Evolutionary conservation across 2,888 invertebrate species (phyloP), one percentile per base, ranked within the genome.

Genomic region (Cancer borealis): DNA sequence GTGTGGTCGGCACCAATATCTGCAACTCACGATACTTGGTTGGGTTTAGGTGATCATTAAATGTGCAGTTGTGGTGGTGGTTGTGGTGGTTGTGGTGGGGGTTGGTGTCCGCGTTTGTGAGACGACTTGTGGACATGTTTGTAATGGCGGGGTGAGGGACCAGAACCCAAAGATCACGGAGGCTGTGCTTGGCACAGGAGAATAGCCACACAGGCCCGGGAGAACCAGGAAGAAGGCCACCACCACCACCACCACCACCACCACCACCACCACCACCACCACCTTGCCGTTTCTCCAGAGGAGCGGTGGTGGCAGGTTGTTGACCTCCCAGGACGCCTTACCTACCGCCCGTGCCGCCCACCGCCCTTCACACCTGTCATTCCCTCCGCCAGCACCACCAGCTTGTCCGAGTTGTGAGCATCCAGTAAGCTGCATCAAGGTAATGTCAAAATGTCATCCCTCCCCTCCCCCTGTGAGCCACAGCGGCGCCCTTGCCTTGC

Each of bases 261-360:
- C 91, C n/a, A 49, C 92, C 92, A 92, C 92, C 92, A 84, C 92
- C 92, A 93, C 92, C 92, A 84, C 92, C 92, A 93, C 91, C 93
- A 93, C 93, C 93, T 93, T 84, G 90, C 93, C 93, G 93, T 93
- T 93, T 93, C 93, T 92, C 92, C 92, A 92, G 88, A 93, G 93
- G 93, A 91, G 93, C 91, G 93, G 92, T 93, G 93, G 93, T 93
- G 93, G 93, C 92, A 92, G 91, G 93, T 93, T 92, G 93, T 92
- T 92, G 93, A 93, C 93, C 93, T 91, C 93, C 54, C 88, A 91
- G 73, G 93, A 90, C 93, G 60, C 93, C 88, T 46, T 73, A 47
- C 93, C 93, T 93, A 47, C 93, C 88, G 88, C 88, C 93, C 92
- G 92, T 92, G 91, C 93, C 93, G 79, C 84, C 91, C 87, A 84